Conservation (phyloP, 1,140 invertebrate genomes). For the Leptinotarsa undecemlineata region DNA sequence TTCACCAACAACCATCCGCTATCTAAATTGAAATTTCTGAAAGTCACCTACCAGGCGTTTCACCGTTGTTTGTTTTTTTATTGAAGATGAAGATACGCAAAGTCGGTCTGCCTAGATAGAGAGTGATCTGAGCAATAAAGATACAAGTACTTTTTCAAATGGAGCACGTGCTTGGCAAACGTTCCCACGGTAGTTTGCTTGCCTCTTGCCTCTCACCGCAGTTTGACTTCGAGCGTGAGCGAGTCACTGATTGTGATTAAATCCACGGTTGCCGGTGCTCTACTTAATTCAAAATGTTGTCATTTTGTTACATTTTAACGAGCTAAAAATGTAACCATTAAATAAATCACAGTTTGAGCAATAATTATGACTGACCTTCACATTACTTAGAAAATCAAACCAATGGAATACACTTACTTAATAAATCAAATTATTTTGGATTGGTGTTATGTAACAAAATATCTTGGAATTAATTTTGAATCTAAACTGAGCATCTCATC, state of each 20-base stretch:
- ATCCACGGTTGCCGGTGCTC: background rate
- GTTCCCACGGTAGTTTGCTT: constrained; percentile 42
- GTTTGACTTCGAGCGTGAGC: constrained; percentile 29
- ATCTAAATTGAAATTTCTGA: too few species aligned
- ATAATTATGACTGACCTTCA: too few species aligned
- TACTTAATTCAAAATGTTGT: background rate
- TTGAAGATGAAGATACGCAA: constrained; percentile 8
- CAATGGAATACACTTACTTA: too few species aligned
- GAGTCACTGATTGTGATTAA: constrained; percentile 38
- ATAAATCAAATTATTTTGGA: too few species aligned
- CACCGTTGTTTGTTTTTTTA: constrained; percentile 25
- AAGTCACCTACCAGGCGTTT: constrained; percentile 6
- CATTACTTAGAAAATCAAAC: too few species aligned
- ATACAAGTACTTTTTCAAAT: constrained; percentile 26
- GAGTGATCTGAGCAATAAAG: constrained; percentile 10
- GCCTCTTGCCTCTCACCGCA: constrained; percentile 12
- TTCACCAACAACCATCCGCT: too few species aligned
- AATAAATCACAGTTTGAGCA: too few species aligned
- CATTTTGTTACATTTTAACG: too few species aligned
- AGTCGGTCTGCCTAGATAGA: background rate
- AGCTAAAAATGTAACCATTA: too few species aligned
- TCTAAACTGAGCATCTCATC: too few species aligned
- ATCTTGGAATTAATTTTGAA: too few species aligned
- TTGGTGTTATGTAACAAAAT: too few species aligned
- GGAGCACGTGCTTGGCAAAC: constrained; percentile 40